phyloP scores from a whole-genome alignment of 1,140 invertebrate genomes.

The Halesus radiatus region DNA sequence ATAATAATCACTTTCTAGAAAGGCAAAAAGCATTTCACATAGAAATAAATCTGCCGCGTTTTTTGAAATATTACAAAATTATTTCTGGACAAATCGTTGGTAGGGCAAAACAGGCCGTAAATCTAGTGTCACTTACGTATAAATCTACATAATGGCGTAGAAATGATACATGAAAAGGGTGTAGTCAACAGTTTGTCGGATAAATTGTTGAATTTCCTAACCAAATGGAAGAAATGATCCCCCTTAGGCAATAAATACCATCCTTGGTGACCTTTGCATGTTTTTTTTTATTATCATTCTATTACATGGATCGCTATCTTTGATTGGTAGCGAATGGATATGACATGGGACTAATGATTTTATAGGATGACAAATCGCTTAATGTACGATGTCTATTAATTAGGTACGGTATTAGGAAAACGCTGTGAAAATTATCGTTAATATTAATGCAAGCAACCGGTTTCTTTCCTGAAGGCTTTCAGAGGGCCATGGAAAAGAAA shows the following conservation, averaged over 20 bases:
- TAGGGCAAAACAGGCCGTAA: background rate
- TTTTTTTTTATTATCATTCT: background rate
- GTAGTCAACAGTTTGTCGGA: slow-evolving; percentile 36
- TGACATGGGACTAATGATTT: background rate
- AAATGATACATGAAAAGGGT: slow-evolving; percentile 49
- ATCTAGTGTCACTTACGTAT: slow-evolving; percentile 13
- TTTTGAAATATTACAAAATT: background rate
- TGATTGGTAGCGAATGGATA: background rate
- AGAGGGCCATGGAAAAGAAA: no score
- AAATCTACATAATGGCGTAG: slow-evolving; percentile 53
- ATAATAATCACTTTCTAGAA: no score
- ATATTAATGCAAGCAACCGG: no score
- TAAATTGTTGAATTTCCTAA: slow-evolving; percentile 24
- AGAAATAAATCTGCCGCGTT: background rate
- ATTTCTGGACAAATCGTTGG: slow-evolving; percentile 20
- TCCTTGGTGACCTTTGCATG: background rate
- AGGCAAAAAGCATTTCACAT: background rate
- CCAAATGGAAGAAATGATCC: background rate
- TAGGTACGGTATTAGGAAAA: no score
- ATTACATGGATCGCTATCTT: background rate
- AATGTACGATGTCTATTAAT: no score
- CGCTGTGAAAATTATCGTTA: no score
- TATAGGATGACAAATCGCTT: background rate
- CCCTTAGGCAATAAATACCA: no score
- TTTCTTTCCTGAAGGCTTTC: no score